Evolutionary conservation across 2,113 vertebrate species (phyloP).

Genomic region (Ochotona curzoniae): DNA sequence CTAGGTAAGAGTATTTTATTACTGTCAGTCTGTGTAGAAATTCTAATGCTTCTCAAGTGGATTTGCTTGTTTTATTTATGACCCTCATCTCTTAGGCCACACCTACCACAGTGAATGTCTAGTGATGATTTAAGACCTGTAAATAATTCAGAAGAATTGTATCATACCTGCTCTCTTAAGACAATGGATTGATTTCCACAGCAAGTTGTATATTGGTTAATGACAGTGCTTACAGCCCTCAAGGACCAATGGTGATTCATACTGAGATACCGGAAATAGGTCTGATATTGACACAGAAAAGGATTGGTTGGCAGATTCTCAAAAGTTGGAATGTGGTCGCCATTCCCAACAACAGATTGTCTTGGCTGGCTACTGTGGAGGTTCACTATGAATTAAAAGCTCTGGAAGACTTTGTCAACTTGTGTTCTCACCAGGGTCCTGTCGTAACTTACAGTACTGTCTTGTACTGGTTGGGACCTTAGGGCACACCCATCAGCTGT

Average conservation of each 20-base stretch:
- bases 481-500: background rate
- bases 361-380: background rate
- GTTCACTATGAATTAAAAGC: background rate
- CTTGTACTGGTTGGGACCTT: background rate
- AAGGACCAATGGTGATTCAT: background rate
- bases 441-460: background rate
- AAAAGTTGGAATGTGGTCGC: background rate
- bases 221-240: background rate
- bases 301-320: background rate
- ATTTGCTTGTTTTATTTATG: background rate
- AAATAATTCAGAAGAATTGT: background rate
- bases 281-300: background rate
- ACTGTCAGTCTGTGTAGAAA: background rate
- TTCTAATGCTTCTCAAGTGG: background rate
- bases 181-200: background rate
- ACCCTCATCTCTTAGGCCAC: background rate
- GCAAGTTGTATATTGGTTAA: slow-evolving; percentile 1
- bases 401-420: background rate
- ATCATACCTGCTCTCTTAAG: background rate
- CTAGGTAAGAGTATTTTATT: background rate
- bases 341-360: background rate
- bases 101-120: slow-evolving; percentile 20
- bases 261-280: background rate
- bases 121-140: background rate
- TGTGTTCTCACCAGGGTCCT: background rate